Base-by-base conservation (phyloP, 1,140 invertebrate genomes). In the Propsilocerus akamusi region DNA sequence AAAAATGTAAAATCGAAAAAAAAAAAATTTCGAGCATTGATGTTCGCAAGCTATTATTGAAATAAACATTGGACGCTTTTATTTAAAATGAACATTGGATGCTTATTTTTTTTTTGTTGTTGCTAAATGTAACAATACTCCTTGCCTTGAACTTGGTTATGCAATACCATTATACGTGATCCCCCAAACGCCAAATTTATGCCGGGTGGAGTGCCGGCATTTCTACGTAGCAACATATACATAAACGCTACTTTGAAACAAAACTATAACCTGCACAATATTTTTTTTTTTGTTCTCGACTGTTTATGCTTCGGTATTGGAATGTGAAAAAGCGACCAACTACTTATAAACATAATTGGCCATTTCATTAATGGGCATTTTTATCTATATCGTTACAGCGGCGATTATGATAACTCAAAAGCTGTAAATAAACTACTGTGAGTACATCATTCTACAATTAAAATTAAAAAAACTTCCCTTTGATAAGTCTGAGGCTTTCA, bases 201-300 rank as follows among this genome's bases (percentile, higher is more conserved):
- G 28, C 2, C 28, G n/a, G n/a, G n/a, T 8, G 28, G 28, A 30
- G 28, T 30, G 28, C n/a, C 28, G 6, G 28, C n/a, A 30, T 30
- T 30, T n/a, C n/a, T n/a, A n/a, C n/a, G n/a, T n/a, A n/a, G n/a
- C n/a, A 11, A 30, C n/a, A 30, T n/a, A 30, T 8, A 41, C 17
- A 41, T 20, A 41, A 17, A 41, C 34, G 22, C 14, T 20, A 2
- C 22, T 17, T 41, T 20, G 10, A 41, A 41, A 8, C 34, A 20
- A n/a, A n/a, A 20, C 22, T 41, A 41, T 41, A 41, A 41, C 34
- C 34, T 41, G 34, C 34, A 41, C 34, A 41, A 41, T 17, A 41
- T 41, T 12, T 12, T 41, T 17, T 41, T 41, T n/a, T 37, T 17
- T 37, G 8, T 20, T 17, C 34, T 14, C 22, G 4, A 17, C 14